Base-by-base conservation (phyloP, 2,888 invertebrate species). In the Eledona agricola region DNA sequence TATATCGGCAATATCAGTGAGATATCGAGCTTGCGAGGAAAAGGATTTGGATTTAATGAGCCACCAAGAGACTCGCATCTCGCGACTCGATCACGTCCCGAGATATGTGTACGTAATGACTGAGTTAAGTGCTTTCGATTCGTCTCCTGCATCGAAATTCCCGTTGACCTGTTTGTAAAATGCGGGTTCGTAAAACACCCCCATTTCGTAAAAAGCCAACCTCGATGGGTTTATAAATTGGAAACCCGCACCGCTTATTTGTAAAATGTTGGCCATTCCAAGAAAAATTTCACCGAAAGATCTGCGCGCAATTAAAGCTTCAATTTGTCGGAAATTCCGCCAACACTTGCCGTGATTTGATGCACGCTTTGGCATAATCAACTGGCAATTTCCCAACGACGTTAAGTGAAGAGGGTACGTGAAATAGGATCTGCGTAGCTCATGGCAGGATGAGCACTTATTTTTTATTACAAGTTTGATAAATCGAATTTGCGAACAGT, bases 381-480 rank as follows among this genome's bases (percentile, higher is more conserved):
- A 40, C 38, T 25, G 20, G 10, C 38, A 16, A 10, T 31, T 31
- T 15, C 11, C 7, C 7, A 10, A 12, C 16, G 31, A 31, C n/a
- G 35, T 38, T 20, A 15, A 15, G 13, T 4, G 42, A 42, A 20
- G 42, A 42, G 42, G 42, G 42, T 42, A 42, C 13, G 20, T 29
- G 42, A 31, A 29, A 31, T n/a, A 11, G 42, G 22, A 29, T 42
- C 29, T 31, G 28, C 7, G 25, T 40, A 28, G 19, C 40, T 40
- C 19, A 25, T 28, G 40, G 17, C 29, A 42, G 42, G 42, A 20
- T 31, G 15, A 31, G 42, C 42, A 42, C 42, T 29, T 42, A 31
- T 29, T 42, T 42, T 42, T 29, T 40, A 40, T 40, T 28, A 40
- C 40, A 40, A 40, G 19, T 40, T 40, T 40, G 40, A 40, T 40